Percentiles rank a stretch among this genome's conserved stretches.
Conservation (phyloP, 2,113 vertebrate genomes). For the Apteryx owenii region DNA sequence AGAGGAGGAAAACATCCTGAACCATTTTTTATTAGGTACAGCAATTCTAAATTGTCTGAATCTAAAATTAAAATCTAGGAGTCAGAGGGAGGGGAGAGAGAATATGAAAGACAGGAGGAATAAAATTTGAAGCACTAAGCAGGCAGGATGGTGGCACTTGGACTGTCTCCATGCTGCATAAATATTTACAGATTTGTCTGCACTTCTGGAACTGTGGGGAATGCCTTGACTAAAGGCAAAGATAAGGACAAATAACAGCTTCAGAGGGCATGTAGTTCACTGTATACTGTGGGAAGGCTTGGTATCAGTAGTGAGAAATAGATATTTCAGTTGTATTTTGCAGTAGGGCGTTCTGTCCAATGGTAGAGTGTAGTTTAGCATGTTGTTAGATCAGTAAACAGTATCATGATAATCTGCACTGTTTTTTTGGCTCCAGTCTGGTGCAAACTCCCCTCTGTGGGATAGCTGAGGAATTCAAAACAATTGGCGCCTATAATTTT, state of each 20-base stretch:
- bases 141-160: not conserved
- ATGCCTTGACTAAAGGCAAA: not conserved
- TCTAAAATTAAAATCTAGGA: constrained; percentile 63
- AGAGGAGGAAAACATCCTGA: constrained; percentile 20
- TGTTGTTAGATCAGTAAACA: not conserved
- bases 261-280: not conserved
- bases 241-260: not conserved
- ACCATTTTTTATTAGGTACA: constrained; percentile 20
- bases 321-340: not conserved
- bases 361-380: not conserved
- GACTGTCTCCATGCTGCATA: not conserved
- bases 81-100: constrained; percentile 10
- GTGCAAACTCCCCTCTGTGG: not conserved
- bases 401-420: not conserved
- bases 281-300: not conserved
- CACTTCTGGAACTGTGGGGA: not conserved
- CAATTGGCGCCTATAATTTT: not conserved
- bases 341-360: not conserved
- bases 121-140: constrained; percentile 20
- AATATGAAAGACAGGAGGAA: not conserved
- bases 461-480: not conserved
- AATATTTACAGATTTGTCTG: not conserved
- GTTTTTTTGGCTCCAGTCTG: not conserved
- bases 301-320: not conserved
- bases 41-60: constrained; percentile 55